A percentile compares a stretch with the other conserved stretches of the same genome.
These are phyloP conservation scores for Bos indicus DNA, from an alignment of 2,113 vertebrate species.

Conservation along the genomic window DNA sequence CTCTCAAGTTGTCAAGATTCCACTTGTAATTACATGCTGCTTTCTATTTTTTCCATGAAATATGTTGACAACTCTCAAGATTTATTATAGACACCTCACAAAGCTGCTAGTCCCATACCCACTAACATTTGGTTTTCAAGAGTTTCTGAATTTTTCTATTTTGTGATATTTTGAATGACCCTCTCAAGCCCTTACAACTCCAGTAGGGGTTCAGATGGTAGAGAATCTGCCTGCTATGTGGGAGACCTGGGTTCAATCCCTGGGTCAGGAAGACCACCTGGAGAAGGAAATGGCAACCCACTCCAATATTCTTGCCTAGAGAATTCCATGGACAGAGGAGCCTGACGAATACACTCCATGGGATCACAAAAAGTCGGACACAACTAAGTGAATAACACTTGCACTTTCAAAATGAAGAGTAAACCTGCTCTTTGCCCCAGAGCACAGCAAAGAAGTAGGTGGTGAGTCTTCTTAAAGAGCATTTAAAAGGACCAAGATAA, in stretches of 20 bases:
- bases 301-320: neutral
- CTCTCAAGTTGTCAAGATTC: neutral
- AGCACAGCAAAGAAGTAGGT: neutral
- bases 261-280: neutral
- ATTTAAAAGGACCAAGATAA: too few species aligned
- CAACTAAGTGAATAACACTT: neutral
- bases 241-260: neutral
- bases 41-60: neutral
- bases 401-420: neutral
- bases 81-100: neutral
- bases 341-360: neutral
- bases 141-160: neutral
- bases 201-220: neutral
- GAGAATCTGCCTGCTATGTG: neutral
- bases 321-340: neutral
- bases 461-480: neutral
- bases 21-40: neutral
- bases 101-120: neutral
- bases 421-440: neutral
- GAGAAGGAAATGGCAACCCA: neutral
- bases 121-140: neutral
- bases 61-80: neutral
- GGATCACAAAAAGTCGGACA: neutral
- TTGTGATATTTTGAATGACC: neutral
- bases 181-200: neutral